Evolutionary conservation across 2,797 vertebrate genomes (phyloP).

Genomic region (Smutsia gigantea): DNA sequence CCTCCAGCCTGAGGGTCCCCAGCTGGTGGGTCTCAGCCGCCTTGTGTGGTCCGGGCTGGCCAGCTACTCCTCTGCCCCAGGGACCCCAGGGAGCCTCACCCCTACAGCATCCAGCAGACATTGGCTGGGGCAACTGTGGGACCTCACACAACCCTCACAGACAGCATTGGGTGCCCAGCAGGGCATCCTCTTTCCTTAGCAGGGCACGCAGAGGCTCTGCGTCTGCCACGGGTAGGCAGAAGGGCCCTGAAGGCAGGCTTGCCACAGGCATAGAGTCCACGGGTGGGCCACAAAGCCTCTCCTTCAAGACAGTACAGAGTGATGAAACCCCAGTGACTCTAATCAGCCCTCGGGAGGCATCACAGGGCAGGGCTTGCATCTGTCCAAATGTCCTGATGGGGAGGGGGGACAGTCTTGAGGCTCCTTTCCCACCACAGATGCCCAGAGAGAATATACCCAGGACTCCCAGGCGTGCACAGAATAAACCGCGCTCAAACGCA

Average conservation of each 20-base stretch:
- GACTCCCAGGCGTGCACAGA: background rate
- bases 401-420: background rate
- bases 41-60: background rate
- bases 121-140: background rate
- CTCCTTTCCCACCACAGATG: background rate
- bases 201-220: background rate
- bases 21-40: background rate
- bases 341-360: background rate
- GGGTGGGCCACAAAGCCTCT: too few species aligned
- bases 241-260: background rate
- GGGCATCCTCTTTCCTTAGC: background rate
- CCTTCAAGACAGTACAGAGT: background rate
- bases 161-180: background rate
- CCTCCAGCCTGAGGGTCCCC: background rate
- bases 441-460: background rate
- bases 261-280: background rate
- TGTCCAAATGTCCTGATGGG: background rate
- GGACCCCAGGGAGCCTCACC: background rate
- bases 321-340: background rate
- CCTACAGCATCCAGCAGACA: background rate
- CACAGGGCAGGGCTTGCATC: background rate
- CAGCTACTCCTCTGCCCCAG: background rate
- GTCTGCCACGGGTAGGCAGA: background rate
- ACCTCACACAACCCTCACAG: background rate
- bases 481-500: background rate